Percentiles rank a stretch among this genome's conserved stretches.
phyloP scores from a whole-genome alignment of 1,140 invertebrate genomes.

The Teleopsis dalmanni region DNA sequence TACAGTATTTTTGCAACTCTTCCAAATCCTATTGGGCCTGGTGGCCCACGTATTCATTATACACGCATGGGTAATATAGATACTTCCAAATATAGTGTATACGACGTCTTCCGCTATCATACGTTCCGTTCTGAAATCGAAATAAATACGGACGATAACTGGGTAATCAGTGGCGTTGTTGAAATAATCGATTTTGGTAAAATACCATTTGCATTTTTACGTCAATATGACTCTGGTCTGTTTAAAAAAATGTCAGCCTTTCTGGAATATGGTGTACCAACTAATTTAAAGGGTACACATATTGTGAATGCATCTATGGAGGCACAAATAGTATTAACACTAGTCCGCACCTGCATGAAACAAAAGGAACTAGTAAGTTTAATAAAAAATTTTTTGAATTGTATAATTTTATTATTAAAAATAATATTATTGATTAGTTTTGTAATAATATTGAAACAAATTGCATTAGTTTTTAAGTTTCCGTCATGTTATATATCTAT shows the following conservation, averaged over 20 bases:
- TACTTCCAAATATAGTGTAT: constrained; percentile 43
- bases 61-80: constrained; percentile 47
- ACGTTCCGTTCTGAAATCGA: constrained; percentile 45
- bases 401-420: not conserved
- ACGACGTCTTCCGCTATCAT: constrained; percentile 42
- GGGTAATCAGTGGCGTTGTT: constrained; percentile 42
- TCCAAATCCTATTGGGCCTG: constrained; percentile 42
- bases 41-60: constrained; percentile 48
- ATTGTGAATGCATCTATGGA: constrained; percentile 48
- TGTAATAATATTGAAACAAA: too few relatives aligned
- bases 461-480: too few relatives aligned
- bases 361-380: constrained; percentile 37
- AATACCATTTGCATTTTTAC: constrained; percentile 44
- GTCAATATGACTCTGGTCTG: constrained; percentile 46
- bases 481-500: too few relatives aligned
- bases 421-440: too few relatives aligned
- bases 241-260: constrained; percentile 47
- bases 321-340: constrained; percentile 30
- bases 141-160: constrained; percentile 45
- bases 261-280: constrained; percentile 48
- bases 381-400: not conserved
- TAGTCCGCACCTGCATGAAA: constrained; percentile 36
- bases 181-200: constrained; percentile 47
- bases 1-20: constrained; percentile 37
- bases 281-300: constrained; percentile 49